Evolutionary conservation across 1,140 invertebrate species (phyloP).

Genomic region (Drosophila hydei): DNA sequence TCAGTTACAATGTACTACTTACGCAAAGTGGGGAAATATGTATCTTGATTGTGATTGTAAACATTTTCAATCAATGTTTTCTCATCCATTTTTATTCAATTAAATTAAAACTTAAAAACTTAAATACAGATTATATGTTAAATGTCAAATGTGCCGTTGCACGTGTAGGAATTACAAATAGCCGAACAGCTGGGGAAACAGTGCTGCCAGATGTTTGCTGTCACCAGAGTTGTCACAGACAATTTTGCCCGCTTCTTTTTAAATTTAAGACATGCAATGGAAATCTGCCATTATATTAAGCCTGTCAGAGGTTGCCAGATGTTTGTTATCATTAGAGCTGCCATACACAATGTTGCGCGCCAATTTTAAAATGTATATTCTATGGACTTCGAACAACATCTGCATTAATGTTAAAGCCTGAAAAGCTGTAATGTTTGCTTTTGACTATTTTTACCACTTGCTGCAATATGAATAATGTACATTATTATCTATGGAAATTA

Average conservation of each 20-base stretch:
- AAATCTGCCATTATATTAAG: too few relatives aligned
- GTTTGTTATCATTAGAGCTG: too few relatives aligned
- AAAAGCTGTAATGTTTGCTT: conserved; percentile 80
- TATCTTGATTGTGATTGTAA: conserved; percentile 30
- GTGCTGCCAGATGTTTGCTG: conserved; percentile 23
- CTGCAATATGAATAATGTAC: conserved; percentile 62
- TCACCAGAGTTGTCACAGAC: conserved; percentile 1
- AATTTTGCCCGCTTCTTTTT: too few relatives aligned
- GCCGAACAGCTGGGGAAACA: conserved; percentile 8
- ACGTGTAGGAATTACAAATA: conserved; percentile 38
- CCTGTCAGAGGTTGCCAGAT: too few relatives aligned
- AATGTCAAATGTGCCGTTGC: conserved; percentile 12
- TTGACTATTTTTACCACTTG: conserved; percentile 84
- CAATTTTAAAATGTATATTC: conserved; percentile 2
- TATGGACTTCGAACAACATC: conserved; percentile 38
- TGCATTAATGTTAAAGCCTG: conserved; percentile 58
- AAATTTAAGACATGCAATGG: too few relatives aligned
- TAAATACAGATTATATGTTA: neutral
- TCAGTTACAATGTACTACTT: conserved; percentile 9
- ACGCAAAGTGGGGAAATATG: conserved; percentile 53
- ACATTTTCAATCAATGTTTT: conserved; percentile 56
- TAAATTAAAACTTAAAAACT: neutral
- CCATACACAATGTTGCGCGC: too few relatives aligned
- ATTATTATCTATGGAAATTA: neutral
- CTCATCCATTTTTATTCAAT: conserved; percentile 56